Percentiles rank a stretch among this genome's conserved stretches.
These are phyloP conservation scores for Isaurus tuberculatus DNA, from an alignment of 92 coral and sea anemone species.

Conservation along the genomic window DNA sequence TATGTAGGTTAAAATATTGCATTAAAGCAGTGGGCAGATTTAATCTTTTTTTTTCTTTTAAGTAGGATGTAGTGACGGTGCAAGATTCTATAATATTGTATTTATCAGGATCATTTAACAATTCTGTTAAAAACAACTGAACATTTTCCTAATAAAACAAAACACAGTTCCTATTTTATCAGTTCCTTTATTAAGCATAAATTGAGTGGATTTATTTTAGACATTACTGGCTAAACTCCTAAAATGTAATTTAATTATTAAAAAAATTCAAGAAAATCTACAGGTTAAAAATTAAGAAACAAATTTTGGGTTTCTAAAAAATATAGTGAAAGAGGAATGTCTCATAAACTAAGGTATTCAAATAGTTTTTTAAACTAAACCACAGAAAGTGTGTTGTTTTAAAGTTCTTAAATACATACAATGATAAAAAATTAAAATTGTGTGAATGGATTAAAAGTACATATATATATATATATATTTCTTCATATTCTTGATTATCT, in stretches of 20 bases:
- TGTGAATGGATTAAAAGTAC: not conserved
- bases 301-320: not conserved
- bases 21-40: no score
- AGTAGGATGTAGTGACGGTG: no score
- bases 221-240: not conserved
- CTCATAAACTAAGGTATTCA: not conserved
- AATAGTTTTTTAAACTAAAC: not conserved
- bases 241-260: no score
- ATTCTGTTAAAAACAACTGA: no score
- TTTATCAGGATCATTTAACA: no score
- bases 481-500: slow-evolving; percentile 39
- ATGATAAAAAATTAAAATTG: not conserved
- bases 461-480: not conserved
- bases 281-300: not conserved
- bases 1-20: no score
- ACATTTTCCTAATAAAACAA: no score
- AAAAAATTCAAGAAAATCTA: no score
- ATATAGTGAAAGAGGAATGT: not conserved
- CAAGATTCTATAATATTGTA: no score
- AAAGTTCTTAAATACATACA: slow-evolving; percentile 2
- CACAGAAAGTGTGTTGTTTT: not conserved
- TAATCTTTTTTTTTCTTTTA: no score
- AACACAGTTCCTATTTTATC: not conserved
- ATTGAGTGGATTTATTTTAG: not conserved
- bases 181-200: not conserved